These are phyloP conservation scores for Brachyrhaphis roseni DNA, from an alignment of 2,797 vertebrate genomes.

Conservation along the genomic window DNA sequence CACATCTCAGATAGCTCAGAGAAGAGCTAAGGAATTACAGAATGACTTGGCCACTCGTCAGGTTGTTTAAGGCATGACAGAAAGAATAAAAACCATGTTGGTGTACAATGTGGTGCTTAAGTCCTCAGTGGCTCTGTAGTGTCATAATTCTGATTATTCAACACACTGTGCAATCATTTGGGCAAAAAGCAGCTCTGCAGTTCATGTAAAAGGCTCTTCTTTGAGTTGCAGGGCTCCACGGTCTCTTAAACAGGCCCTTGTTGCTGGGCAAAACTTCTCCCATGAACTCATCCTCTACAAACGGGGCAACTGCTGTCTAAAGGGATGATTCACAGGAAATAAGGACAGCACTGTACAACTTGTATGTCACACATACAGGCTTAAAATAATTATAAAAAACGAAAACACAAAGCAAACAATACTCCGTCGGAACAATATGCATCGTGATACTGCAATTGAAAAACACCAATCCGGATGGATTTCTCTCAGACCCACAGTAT, in stretches of 20 bases:
- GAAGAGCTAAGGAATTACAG: slow-evolving; percentile 28
- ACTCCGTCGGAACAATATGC: slow-evolving; percentile 50
- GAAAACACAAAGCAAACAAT: slow-evolving; percentile 26
- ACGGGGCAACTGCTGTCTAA: slow-evolving; percentile 24
- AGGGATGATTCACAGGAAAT: slow-evolving; percentile 34
- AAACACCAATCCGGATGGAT: slow-evolving; percentile 42
- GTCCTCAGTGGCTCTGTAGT: slow-evolving; percentile 59
- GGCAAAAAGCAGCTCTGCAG: slow-evolving; percentile 53
- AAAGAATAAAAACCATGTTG: slow-evolving; percentile 61
- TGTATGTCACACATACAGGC: slow-evolving; percentile 41
- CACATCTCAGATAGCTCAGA: slow-evolving; percentile 46
- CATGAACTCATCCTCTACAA: slow-evolving; percentile 11
- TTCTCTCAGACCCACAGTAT: slow-evolving; percentile 44
- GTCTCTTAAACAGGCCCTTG: slow-evolving; percentile 30
- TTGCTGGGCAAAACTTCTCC: slow-evolving; percentile 25
- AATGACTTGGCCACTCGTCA: slow-evolving; percentile 43
- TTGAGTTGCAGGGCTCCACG: slow-evolving; percentile 20
- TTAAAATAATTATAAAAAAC: slow-evolving; percentile 42
- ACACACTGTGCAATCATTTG: slow-evolving; percentile 57
- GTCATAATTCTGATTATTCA: slow-evolving; percentile 55
- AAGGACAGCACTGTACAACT: slow-evolving; percentile 41
- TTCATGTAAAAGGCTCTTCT: slow-evolving; percentile 33
- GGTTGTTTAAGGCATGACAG: slow-evolving; percentile 72
- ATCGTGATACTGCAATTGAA: slow-evolving; percentile 31
- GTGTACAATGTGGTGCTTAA: slow-evolving; percentile 47